Evolutionary conservation across 2,888 invertebrate genomes (phyloP).

Genomic region (Drosophila ochracea): DNA sequence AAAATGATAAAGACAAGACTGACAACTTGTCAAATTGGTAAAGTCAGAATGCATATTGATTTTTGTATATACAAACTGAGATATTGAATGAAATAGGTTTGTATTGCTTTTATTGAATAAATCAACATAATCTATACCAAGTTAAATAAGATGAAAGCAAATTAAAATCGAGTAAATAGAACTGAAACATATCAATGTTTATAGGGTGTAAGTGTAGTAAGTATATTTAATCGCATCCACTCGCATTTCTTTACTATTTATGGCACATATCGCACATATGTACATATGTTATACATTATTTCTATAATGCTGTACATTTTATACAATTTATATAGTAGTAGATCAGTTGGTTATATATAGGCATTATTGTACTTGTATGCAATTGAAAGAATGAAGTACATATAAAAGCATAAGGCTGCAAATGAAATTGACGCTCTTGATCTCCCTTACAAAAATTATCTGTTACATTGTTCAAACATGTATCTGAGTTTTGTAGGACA

Average conservation of each 20-base stretch:
- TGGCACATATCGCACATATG: constrained; percentile 76
- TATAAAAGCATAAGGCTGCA: constrained; percentile 57
- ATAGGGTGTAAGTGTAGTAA: neutral
- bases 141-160: constrained; percentile 47
- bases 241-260: constrained; percentile 42
- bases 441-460: constrained; percentile 7
- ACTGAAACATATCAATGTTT: constrained; percentile 29
- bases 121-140: constrained; percentile 67
- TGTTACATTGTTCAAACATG: constrained; percentile 1
- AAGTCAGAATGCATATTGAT: neutral
- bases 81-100: neutral
- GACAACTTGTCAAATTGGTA: neutral
- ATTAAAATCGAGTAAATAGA: constrained; percentile 8
- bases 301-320: constrained; percentile 56
- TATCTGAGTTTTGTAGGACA: constrained; percentile 21
- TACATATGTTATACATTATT: constrained; percentile 51
- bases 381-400: constrained; percentile 26
- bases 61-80: constrained; percentile 15
- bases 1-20: constrained; percentile 17
- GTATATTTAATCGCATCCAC: neutral
- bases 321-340: constrained; percentile 41
- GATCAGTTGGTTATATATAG: constrained; percentile 34
- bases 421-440: constrained; percentile 61
- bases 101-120: constrained; percentile 5
- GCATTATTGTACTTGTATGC: constrained; percentile 43